phyloP scores from a whole-genome alignment of 2,797 vertebrate species.

The Tinamus major region DNA sequence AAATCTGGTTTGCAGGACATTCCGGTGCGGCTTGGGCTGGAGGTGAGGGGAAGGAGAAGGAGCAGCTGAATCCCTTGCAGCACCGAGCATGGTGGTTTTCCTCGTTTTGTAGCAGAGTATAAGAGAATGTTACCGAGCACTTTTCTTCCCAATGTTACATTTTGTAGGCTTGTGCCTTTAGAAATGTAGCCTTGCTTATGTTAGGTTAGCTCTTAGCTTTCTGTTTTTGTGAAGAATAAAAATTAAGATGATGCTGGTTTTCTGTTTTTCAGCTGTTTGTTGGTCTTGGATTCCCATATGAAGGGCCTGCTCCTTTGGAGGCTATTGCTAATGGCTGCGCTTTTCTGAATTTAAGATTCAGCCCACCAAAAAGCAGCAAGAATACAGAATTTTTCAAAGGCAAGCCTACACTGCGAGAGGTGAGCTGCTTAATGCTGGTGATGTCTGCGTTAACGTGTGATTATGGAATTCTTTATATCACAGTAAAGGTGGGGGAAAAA shows the following conservation, averaged over 20 bases:
- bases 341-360: slow-evolving; percentile 96
- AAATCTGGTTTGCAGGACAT: neutral
- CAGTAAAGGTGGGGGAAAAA: neutral
- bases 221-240: neutral
- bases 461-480: neutral
- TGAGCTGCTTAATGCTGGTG: slow-evolving; percentile 64
- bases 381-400: slow-evolving; percentile 99
- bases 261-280: slow-evolving; percentile 89
- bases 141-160: neutral
- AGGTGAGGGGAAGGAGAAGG: neutral
- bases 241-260: neutral
- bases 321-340: slow-evolving; percentile 97
- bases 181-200: neutral
- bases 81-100: neutral
- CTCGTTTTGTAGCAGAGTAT: neutral
- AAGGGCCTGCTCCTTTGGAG: slow-evolving; percentile 95
- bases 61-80: neutral
- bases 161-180: neutral
- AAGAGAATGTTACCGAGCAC: neutral
- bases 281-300: slow-evolving; percentile 96
- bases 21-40: neutral
- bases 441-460: neutral
- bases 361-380: slow-evolving; percentile 96
- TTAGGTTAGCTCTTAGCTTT: neutral
- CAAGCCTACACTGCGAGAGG: slow-evolving; percentile 97